These are phyloP conservation scores for Lagenorhynchus albirostris DNA, from an alignment of 2,113 vertebrate genomes.

Conservation along the genomic window DNA sequence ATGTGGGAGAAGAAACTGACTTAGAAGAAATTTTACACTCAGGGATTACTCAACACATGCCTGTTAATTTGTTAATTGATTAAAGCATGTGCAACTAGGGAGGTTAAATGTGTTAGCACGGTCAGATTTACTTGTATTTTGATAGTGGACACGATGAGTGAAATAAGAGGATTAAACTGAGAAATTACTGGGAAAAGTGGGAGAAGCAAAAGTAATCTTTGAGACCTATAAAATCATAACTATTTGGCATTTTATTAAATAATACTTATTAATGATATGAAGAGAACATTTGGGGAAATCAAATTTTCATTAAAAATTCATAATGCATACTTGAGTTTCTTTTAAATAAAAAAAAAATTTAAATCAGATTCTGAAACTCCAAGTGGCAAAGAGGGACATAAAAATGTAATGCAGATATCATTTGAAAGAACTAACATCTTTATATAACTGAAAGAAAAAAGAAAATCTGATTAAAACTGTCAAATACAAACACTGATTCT, in stretches of 20 bases:
- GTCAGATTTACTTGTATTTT: background rate
- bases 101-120: background rate
- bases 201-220: background rate
- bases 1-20: background rate
- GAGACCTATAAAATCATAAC: background rate
- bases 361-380: background rate
- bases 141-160: background rate
- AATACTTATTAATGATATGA: background rate
- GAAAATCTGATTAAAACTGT: background rate
- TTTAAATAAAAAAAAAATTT: background rate
- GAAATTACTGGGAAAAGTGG: background rate
- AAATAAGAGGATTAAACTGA: background rate
- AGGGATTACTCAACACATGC: background rate
- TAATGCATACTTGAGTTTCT: background rate
- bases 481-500: background rate
- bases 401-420: background rate
- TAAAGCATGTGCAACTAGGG: background rate
- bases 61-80: background rate
- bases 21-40: background rate
- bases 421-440: background rate
- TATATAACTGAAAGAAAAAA: background rate
- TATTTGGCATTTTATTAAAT: background rate
- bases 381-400: background rate
- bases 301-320: background rate
- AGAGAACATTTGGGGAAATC: background rate